phyloP scores from a whole-genome alignment of 1,140 invertebrate species.

The Camponotus floridanus region DNA sequence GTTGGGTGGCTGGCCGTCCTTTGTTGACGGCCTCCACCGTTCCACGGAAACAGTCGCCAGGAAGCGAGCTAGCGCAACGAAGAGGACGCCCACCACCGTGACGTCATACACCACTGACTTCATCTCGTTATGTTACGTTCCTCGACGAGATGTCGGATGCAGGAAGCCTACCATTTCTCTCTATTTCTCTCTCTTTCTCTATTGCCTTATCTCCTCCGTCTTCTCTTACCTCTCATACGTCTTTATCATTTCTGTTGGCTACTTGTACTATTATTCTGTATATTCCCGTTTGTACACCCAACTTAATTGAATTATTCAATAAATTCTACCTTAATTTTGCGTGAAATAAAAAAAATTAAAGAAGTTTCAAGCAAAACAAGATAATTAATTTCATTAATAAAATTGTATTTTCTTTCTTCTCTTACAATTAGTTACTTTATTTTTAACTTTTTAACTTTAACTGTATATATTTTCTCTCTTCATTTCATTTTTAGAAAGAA shows the following conservation, averaged over 20 bases:
- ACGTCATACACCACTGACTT: conserved; percentile 86
- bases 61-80: conserved; percentile 83
- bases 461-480: background rate
- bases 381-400: background rate
- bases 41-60: conserved; percentile 84
- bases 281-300: background rate
- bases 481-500: too few species aligned
- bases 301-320: conserved; percentile 19
- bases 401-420: background rate
- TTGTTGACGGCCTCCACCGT: conserved; percentile 82
- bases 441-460: background rate
- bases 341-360: background rate
- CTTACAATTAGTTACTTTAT: background rate
- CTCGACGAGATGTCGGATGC: conserved; percentile 84
- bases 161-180: conserved; percentile 82
- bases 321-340: conserved; percentile 16
- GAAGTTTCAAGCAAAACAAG: background rate
- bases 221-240: conserved; percentile 53
- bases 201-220: conserved; percentile 37
- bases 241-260: conserved; percentile 24
- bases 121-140: conserved; percentile 84
- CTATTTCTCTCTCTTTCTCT: conserved; percentile 72
- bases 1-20: conserved; percentile 79
- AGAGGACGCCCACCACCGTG: conserved; percentile 82
- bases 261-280: background rate